Base-by-base conservation (phyloP, 2,797 vertebrate species). In the Australoheros facetus region DNA sequence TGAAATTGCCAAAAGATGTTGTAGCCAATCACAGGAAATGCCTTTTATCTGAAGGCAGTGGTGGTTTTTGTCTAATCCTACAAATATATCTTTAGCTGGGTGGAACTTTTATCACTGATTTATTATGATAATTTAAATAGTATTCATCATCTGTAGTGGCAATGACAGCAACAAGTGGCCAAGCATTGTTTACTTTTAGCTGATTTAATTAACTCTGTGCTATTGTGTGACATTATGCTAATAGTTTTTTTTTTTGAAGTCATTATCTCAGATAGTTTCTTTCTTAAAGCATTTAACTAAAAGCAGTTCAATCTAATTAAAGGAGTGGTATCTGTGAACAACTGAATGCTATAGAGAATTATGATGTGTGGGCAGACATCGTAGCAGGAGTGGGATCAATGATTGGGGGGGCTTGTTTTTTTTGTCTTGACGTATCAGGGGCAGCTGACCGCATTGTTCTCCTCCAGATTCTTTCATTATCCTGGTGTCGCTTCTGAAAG, bases 401-500 rank as follows among this genome's bases (percentile, higher is more conserved):
- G 42, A 77, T 86, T 77, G 78, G 82, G 78, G 79, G 82, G 78
- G 79, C 81, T 87, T 90, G 86, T 92, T 92, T 30, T 32, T 32
- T 7, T 7, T 7, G 93, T 94, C 87, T 87, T 57, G 81, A 89
- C 75, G 84, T 94, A 92, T 95, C 94, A 93, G 91, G 77, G 94
- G 93, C 94, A 96, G 94, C 92, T 95, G 94, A 96, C 93, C 86
- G 81, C 91, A 93, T 95, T 95, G 94, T 95, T 93, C 87, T 87
- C 75, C 75, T 77, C 30, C 80, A 83, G 91, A 92, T 91, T 85
- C 90, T 91, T 94, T 84, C 82, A 90, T 91, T 88, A 91, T 86
- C 81, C 81, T 4, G 81, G 75, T 84, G 85, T 88, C 28, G 56
- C 60, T 83, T 79, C 86, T 83, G 86, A 92, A 86, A 88, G 81